Conservation (phyloP, 2,888 invertebrate species). For the Cantharis rufa region DNA sequence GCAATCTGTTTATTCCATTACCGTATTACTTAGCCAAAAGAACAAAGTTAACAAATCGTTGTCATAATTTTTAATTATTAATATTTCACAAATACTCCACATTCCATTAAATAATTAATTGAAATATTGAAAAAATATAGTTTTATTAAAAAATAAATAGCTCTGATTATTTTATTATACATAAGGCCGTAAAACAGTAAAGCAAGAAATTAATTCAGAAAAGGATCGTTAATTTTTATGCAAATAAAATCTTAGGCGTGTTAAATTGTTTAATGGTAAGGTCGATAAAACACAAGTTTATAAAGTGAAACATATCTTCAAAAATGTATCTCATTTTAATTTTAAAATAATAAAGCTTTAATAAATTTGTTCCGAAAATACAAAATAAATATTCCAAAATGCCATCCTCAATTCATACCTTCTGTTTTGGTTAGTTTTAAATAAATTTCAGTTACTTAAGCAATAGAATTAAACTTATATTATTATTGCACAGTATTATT, state of each 20-base stretch:
- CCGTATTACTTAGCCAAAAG: constrained; percentile 29
- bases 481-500: too few species aligned
- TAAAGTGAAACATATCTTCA: neutral
- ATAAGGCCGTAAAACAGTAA: neutral
- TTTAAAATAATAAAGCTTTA: neutral
- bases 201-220: neutral
- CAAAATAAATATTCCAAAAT: neutral
- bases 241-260: neutral
- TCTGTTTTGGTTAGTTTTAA: neutral
- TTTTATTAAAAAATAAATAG: neutral
- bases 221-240: neutral
- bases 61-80: neutral
- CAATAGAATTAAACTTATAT: too few species aligned
- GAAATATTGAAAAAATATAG: neutral
- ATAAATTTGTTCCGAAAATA: neutral
- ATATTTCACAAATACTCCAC: neutral
- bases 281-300: neutral
- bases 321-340: neutral
- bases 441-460: neutral
- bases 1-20: constrained; percentile 33
- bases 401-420: neutral
- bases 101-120: neutral
- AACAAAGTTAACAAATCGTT: constrained; percentile 14
- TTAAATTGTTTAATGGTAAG: neutral
- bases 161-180: neutral